Base-by-base conservation (phyloP, 2,888 invertebrate genomes). In the Unio delphinus region DNA sequence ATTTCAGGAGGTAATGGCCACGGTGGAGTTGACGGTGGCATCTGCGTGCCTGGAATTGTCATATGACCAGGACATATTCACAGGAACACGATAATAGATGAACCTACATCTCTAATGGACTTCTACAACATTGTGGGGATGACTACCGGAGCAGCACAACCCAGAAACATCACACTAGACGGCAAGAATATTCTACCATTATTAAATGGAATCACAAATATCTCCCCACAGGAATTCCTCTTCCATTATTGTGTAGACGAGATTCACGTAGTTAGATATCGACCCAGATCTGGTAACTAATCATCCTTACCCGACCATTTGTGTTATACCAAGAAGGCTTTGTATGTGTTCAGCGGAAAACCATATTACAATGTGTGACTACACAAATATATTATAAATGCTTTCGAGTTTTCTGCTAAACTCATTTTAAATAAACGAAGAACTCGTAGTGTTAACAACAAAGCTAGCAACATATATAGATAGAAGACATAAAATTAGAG, bases 61-160 rank as follows among this genome's bases (percentile, higher is more conserved):
- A 76, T 82, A 54, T 90, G 88, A 87, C 87, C 89, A 8, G 82
- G 80, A 4, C 70, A 71, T 18, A 68, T 89, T 17, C 75, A 83
- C 17, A 68, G 81, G 15, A 85, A 83, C n/a, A 67, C 64, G 7
- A 81, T 78, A 4, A 79, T 85, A 11, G 75, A 84, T 62, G 83
- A 80, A 64, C 83, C 87, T 3, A 89, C 89, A 3, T 85, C 83
- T 55, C 83, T 85, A 64, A 89, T 90, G 89, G 90, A 90, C 77
- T 69, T 90, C 26, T 84, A 86, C 59, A 86, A 89, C 4, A 88
- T 90, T 0, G 70, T 90, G 1, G 78, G 85, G 30, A 73, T 83
- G 7, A 64, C 88, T 20, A 80, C 83, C 30, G 79, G 80, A 6
- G 75, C 78, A 18, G 56, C 76, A 3, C 23, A 83, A 20, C 86